phyloP scores from a whole-genome alignment of 2,113 vertebrate genomes.

The Meriones unguiculatus region DNA sequence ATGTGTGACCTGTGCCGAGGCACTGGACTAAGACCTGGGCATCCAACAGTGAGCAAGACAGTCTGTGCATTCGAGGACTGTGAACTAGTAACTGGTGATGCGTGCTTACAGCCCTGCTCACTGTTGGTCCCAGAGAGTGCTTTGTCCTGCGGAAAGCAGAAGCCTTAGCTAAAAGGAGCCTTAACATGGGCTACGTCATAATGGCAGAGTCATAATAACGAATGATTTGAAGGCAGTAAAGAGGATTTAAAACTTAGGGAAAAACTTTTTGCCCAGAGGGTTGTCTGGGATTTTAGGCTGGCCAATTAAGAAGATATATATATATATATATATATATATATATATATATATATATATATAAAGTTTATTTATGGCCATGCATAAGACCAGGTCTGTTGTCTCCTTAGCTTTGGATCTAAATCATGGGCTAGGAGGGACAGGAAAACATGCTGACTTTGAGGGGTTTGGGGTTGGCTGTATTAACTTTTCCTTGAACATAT shows the following conservation, averaged over 20 bases:
- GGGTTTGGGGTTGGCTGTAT: not conserved
- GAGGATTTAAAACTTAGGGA: conserved; percentile 5
- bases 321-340: too few relatives aligned
- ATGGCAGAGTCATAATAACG: not conserved
- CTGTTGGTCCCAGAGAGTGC: not conserved
- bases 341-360: too few relatives aligned
- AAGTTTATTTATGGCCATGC: not conserved
- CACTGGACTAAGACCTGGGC: not conserved
- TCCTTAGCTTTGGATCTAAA: not conserved
- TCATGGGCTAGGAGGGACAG: not conserved
- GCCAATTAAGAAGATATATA: not conserved
- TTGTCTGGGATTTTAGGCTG: not conserved
- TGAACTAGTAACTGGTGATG: not conserved
- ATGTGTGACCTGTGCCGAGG: not conserved
- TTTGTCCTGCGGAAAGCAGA: not conserved
- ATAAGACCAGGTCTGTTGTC: not conserved
- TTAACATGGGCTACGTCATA: not conserved
- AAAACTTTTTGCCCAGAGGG: not conserved
- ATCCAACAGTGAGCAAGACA: not conserved
- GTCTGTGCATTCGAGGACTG: not conserved
- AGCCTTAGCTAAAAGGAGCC: not conserved
- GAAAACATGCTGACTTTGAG: not conserved
- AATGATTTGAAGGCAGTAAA: conserved; percentile 1
- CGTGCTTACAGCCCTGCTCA: not conserved
- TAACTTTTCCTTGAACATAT: conserved; percentile 12